Evolutionary conservation across 2,113 vertebrate genomes (phyloP), one percentile per base, ranked within the genome.

Genomic region (Macquaria ambigua): DNA sequence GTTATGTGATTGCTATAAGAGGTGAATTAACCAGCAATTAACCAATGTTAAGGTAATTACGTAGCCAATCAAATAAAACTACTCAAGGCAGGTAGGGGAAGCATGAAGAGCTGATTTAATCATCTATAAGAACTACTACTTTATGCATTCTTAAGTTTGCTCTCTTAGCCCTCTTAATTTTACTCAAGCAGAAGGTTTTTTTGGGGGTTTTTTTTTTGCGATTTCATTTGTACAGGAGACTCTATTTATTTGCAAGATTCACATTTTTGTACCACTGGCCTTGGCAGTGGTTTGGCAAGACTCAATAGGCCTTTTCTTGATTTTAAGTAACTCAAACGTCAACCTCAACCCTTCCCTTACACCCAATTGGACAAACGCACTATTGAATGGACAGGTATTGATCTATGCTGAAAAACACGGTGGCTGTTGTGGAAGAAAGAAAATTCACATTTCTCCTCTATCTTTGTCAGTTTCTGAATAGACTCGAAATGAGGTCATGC

Each of bases 11-110:
- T 90, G 78, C 87, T 78, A 46, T 79, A 79, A 84, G 80, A 87
- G 90, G 82, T 70, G 87, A 88, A 93, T 93, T 83, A 87, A 83
- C 83, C 73, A 81, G 85, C 90, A 94, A 91, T 93, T 91, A 93
- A 90, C 88, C 90, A 88, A 82, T 86, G 89, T 93, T 90, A 82
- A 86, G 87, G 69, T 92, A 85, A 90, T 94, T 90, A 81, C 77
- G 12, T 78, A 83, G 82, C 86, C 91, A 93, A 92, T 92, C 90
- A 92, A 89, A 92, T 89, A 86, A 74, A 88, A 78, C 70, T 75
- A 74, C 86, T 91, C 70, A 71, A 88, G 83, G 82, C 90, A 90
- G 85, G 80, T 88, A 87, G 68, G 41, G 67, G 87, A 90, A 67
- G 89, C 74, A 82, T 82, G 86, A 85, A 81, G 80, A 81, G 41